phyloP scores from a whole-genome alignment of 2,797 vertebrate genomes.

The Cyprinella venusta region DNA sequence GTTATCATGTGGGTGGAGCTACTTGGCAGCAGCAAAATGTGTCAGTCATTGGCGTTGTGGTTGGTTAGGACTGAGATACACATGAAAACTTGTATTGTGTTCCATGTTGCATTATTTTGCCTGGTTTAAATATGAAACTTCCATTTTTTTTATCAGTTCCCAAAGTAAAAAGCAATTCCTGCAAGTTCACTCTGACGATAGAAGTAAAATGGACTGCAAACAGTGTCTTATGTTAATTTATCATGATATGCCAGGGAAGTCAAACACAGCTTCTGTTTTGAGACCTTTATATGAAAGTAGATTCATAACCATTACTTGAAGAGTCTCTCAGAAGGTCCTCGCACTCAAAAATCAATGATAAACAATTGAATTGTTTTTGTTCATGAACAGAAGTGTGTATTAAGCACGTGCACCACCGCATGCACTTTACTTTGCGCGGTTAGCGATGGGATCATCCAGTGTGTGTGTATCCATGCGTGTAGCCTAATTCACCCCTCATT shows the following conservation, averaged over 20 bases:
- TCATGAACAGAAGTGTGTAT: conserved; percentile 65
- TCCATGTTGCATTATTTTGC: neutral
- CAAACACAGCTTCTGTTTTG: neutral
- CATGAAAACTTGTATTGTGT: neutral
- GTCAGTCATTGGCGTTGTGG: neutral
- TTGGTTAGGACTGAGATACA: neutral
- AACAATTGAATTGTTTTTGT: conserved; percentile 51
- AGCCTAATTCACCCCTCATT: conserved; percentile 47
- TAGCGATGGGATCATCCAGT: conserved; percentile 25
- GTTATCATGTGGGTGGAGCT: neutral
- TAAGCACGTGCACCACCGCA: conserved; percentile 47
- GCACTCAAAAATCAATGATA: conserved; percentile 60
- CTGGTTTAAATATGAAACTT: neutral
- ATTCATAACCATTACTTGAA: conserved; percentile 18
- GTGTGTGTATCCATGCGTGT: conserved; percentile 36
- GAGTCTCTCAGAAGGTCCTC: neutral
- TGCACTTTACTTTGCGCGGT: neutral
- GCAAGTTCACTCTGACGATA: neutral
- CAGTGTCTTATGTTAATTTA: neutral
- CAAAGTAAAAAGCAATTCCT: neutral
- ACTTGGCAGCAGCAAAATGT: neutral
- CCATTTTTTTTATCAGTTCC: neutral
- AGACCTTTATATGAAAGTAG: conserved; percentile 3
- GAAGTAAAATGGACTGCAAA: conserved; percentile 3
- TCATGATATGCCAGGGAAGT: neutral